phyloP scores from a whole-genome alignment of 1,140 invertebrate genomes.

The Drosophila sproati region DNA sequence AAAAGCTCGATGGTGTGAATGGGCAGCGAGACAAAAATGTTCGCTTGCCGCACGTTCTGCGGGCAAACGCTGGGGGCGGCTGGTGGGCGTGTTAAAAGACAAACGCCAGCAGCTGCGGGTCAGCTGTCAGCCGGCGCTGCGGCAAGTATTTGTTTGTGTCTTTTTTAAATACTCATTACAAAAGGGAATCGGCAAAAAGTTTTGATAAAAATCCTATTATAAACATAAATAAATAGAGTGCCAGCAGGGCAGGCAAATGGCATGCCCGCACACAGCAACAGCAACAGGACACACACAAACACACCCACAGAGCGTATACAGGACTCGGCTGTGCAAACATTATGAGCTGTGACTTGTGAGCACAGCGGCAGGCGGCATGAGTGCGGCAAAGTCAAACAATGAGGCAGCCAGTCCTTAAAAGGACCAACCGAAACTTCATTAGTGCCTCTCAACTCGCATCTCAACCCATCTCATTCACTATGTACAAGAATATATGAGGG shows the following conservation, averaged over 20 bases:
- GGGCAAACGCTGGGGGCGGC: background rate
- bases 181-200: slow-evolving; percentile 70
- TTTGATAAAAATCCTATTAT: slow-evolving; percentile 83
- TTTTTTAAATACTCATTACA: slow-evolving; percentile 80
- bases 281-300: slow-evolving; percentile 26
- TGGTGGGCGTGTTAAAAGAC: slow-evolving; percentile 64
- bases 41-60: slow-evolving; percentile 38
- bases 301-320: slow-evolving; percentile 12
- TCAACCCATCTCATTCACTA: slow-evolving; percentile 29
- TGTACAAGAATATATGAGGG: slow-evolving; percentile 31
- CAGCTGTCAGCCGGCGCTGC: slow-evolving; percentile 24
- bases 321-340: slow-evolving; percentile 64
- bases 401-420: slow-evolving; percentile 68
- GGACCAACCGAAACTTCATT: slow-evolving; percentile 77
- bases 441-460: slow-evolving; percentile 64
- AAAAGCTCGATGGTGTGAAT: slow-evolving; percentile 37
- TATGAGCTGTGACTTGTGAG: slow-evolving; percentile 56
- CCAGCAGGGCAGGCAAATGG: slow-evolving; percentile 34
- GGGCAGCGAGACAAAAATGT: slow-evolving; percentile 44
- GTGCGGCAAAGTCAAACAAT: slow-evolving; percentile 79
- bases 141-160: slow-evolving; percentile 46
- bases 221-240: slow-evolving; percentile 82
- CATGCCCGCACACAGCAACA: slow-evolving; percentile 42
- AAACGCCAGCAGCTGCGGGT: slow-evolving; percentile 64
- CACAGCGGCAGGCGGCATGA: slow-evolving; percentile 24